Evolutionary conservation across 2,113 vertebrate genomes (phyloP), one percentile per base, ranked within the genome.

Genomic region (Onychostoma macrolepis): DNA sequence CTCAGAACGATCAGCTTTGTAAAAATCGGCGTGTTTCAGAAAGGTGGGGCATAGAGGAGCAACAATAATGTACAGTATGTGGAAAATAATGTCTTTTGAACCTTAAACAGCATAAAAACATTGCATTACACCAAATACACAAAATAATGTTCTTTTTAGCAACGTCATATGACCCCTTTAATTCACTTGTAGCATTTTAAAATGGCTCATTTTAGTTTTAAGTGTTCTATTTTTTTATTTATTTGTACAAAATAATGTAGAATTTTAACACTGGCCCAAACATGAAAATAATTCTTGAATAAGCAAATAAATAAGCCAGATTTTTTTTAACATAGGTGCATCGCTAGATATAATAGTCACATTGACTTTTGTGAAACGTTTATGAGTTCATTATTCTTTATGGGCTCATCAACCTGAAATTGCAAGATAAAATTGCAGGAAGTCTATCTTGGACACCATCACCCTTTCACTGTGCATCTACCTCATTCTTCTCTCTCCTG

Each of bases 391-490:
- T 71, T 69, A 33, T 15, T 33, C 53, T 24, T 48, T 78, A 63
- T 28, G 26, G 33, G 17, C 28, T 65, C 26, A 74, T 77, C 74
- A 77, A 65, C 17, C 28, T 71, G 61, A 86, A 56, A 80, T n/a
- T 53, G 61, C 74, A 33, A 50, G 65, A 85, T 48, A n/a, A n/a
- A n/a, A n/a, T 85, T 41, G 84, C 84, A 85, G 38, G 26, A 48
- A 65, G 61, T 21, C 38, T 36, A 15, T 78, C 58, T 7, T 9
- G 26, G 13, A 13, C 63, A 13, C 12, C 11, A 17, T 65, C 45
- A 53, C 38, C 36, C 13, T 85, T 85, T 78, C 74, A 12, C 48
- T 53, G 21, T n/a, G 50, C 10, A 45, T 78, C 67, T 28, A 19
- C 77, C 50, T 21, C 12, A 38, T 81, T 50, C 38, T 45, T 87